Percentiles rank a stretch among this genome's conserved stretches.
Evolutionary conservation across 2,797 vertebrate species (phyloP).

Genomic region (Natrix natrix): DNA sequence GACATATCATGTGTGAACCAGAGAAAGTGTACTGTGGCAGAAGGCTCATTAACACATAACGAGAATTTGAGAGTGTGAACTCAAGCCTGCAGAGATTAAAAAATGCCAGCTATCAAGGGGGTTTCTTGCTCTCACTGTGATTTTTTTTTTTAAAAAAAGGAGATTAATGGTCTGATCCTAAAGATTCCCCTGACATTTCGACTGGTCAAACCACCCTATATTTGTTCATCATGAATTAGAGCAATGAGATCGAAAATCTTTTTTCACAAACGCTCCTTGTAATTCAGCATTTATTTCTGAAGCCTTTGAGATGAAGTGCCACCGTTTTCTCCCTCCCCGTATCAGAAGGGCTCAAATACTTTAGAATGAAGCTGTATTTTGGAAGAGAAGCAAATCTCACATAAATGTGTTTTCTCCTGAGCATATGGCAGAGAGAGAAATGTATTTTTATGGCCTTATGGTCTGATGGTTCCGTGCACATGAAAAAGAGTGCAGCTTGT

Average conservation of each 20-base stretch:
- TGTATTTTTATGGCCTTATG: not conserved
- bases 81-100: not conserved
- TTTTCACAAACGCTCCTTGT: conserved; percentile 13
- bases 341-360: conserved; percentile 26
- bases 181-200: conserved; percentile 35
- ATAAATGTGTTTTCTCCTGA: conserved; percentile 10
- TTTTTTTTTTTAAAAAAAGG: not conserved
- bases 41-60: not conserved
- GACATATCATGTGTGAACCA: conserved; percentile 38
- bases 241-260: conserved; percentile 10
- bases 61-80: not conserved
- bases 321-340: conserved; percentile 26
- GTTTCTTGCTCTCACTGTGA: not conserved
- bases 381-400: conserved; percentile 15
- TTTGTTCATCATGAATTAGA: conserved; percentile 6
- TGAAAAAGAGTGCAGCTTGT: not conserved
- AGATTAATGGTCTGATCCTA: conserved; percentile 30
- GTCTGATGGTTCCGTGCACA: not conserved
- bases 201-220: conserved; percentile 49
- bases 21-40: conserved; percentile 9
- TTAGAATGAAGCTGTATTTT: conserved; percentile 33
- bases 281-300: conserved; percentile 37
- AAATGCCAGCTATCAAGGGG: not conserved
- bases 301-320: conserved; percentile 24
- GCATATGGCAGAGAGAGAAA: not conserved